These are phyloP conservation scores for Sepioteuthis lessoniana DNA, from an alignment of 2,888 invertebrate species.

Conservation along the genomic window DNA sequence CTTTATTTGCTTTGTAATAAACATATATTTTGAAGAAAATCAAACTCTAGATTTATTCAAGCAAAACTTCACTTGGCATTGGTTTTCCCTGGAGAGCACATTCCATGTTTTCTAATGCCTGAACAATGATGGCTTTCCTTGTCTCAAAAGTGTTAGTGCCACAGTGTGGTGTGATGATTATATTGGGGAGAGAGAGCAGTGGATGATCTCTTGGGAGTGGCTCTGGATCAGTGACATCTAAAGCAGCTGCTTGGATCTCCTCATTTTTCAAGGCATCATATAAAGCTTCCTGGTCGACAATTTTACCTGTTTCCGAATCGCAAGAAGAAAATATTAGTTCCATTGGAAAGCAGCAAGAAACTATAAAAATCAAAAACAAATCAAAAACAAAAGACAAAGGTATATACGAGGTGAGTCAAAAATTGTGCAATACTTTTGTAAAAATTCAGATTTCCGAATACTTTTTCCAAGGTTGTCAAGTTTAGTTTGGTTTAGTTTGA, in stretches of 20 bases:
- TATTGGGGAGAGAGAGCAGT: slow-evolving; percentile 53
- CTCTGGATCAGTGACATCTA: slow-evolving; percentile 61
- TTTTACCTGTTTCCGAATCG: slow-evolving; percentile 49
- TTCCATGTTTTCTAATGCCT: slow-evolving; percentile 50
- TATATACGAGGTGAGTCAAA: too few relatives aligned
- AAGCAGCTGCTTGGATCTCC: slow-evolving; percentile 56
- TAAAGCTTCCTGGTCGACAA: slow-evolving; percentile 58
- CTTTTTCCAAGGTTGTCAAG: too few relatives aligned
- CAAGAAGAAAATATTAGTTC: not conserved
- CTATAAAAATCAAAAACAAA: not conserved
- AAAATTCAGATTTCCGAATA: too few relatives aligned
- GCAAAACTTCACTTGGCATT: slow-evolving; percentile 47
- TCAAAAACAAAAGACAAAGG: too few relatives aligned
- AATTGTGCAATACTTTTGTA: too few relatives aligned
- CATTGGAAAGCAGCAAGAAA: not conserved
- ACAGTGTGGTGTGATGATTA: slow-evolving; percentile 57
- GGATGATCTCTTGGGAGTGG: slow-evolving; percentile 56
- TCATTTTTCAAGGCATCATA: slow-evolving; percentile 52
- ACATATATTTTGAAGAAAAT: not conserved
- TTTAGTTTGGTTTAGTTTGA: too few relatives aligned
- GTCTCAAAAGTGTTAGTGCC: slow-evolving; percentile 53
- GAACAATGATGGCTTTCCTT: slow-evolving; percentile 47
- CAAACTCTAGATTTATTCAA: not conserved
- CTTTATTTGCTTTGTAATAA: not conserved
- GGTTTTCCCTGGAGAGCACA: slow-evolving; percentile 50